A percentile compares a stretch with the other conserved stretches of the same genome.
phyloP scores from a whole-genome alignment of 2,797 vertebrate genomes.

The Gymnopithys bicolor region DNA sequence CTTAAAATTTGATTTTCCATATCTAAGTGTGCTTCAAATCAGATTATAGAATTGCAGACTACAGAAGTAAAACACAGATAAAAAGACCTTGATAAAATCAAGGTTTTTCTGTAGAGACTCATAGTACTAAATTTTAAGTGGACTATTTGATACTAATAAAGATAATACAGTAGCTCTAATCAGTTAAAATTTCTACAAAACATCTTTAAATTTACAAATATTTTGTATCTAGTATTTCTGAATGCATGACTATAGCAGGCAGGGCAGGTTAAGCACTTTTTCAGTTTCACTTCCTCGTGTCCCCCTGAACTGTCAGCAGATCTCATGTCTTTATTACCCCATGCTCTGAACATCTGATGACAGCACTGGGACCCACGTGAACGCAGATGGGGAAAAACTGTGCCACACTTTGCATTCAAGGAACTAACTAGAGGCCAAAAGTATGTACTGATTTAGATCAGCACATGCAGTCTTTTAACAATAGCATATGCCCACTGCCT shows the following conservation, averaged over 20 bases:
- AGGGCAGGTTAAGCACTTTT: background rate
- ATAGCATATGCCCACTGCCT: background rate
- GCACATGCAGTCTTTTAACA: background rate
- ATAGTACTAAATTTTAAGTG: background rate
- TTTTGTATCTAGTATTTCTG: background rate
- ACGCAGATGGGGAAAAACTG: background rate
- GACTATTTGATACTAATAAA: background rate
- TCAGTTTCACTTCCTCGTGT: background rate
- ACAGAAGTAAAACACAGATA: conserved; percentile 16
- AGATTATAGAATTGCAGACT: background rate
- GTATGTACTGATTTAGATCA: background rate
- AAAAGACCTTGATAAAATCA: background rate
- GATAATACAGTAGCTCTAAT: background rate
- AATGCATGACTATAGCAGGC: background rate
- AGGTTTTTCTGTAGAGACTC: background rate
- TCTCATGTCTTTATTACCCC: background rate
- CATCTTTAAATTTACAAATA: background rate
- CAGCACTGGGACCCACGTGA: background rate
- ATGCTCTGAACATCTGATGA: background rate
- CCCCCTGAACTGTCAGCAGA: background rate
- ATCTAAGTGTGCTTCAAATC: conserved; percentile 6
- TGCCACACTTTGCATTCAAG: background rate
- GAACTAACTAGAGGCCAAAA: conserved; percentile 1
- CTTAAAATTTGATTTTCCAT: conserved; percentile 10
- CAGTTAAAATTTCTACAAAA: background rate